Conservation (phyloP, 2,797 vertebrate species). For the Crocidura indochinensis region DNA sequence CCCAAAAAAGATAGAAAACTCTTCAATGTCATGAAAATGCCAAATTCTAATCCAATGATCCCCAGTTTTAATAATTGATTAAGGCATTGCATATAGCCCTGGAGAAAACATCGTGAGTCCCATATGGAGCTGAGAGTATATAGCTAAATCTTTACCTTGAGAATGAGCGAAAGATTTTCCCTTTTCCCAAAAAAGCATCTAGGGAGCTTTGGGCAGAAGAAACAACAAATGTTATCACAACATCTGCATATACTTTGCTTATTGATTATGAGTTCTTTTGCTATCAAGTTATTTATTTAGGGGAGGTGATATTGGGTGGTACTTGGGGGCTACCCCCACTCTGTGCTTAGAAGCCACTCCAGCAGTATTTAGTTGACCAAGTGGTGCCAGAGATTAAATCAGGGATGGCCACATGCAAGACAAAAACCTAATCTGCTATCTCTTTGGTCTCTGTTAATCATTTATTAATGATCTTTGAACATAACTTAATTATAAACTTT, state of each 20-base stretch:
- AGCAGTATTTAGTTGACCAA: too few relatives aligned
- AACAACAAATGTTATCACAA: neutral
- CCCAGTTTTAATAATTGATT: neutral
- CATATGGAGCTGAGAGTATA: neutral
- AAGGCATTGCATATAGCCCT: neutral
- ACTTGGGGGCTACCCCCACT: too few relatives aligned
- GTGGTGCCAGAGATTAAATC: too few relatives aligned
- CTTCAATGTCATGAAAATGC: neutral
- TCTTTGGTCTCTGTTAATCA: too few relatives aligned
- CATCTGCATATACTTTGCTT: neutral
- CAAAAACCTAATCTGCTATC: too few relatives aligned
- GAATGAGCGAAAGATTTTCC: neutral
- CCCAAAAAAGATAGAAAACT: neutral
- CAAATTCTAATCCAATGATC: neutral
- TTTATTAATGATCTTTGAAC: neutral
- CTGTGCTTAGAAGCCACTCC: too few relatives aligned
- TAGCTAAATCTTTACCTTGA: neutral
- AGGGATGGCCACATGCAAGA: too few relatives aligned
- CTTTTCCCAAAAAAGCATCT: neutral
- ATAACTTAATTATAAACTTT: neutral
- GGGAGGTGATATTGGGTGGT: too few relatives aligned
- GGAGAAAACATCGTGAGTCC: neutral
- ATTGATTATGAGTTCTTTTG: conserved; percentile 32
- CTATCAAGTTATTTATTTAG: neutral
- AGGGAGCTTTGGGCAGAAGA: neutral